Base-by-base conservation (phyloP, 2,113 vertebrate species). In the Pachyramphus minor region DNA sequence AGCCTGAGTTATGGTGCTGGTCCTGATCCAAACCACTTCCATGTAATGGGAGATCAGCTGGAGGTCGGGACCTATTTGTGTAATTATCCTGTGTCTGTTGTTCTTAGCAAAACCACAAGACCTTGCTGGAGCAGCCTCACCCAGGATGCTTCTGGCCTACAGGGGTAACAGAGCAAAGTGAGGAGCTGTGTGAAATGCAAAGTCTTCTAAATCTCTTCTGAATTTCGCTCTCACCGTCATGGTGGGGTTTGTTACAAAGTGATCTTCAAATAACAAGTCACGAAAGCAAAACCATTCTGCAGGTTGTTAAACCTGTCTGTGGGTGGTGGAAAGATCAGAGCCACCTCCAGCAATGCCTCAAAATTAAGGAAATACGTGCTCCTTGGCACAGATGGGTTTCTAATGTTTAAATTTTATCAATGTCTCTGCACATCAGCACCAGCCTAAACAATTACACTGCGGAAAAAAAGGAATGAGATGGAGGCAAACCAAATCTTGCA, bases 81-180 rank as follows among this genome's bases (percentile, higher is more conserved):
- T 25, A 45, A 84, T 84, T 71, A 77, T 39, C 30, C 52, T 14
- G 0, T 3, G 11, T 37, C 80, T 89, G 76, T 20, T 78, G 55
- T 44, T 91, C 50, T 84, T 42, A 90, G 55, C n/a, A 64, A 90
- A 96, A 89, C 82, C 94, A 68, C 88, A 53, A 39, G 75, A 19
- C 53, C 56, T 92, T 25, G 0, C 42, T 10, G 30, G 41, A 62
- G 31, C 44, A 55, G 44, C 56, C 35, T 95, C 90, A 64, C 68
- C 63, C 87, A 73, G 73, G 90, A 60, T 15, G 6, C 14, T 55
- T 56, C 79, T 35, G 60, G 14, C 23, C 67, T 50, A 16, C 0
- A 2, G 25, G 78, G 23, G 28, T 27, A 35, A 33, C 27, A 27
- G 42, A 52, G 33, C 14, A 77, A 17, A 78, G 33, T 0, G 0